Evolutionary conservation across 2,113 vertebrate genomes (phyloP), one percentile per base, ranked within the genome.

Genomic region (Colinus virginianus): DNA sequence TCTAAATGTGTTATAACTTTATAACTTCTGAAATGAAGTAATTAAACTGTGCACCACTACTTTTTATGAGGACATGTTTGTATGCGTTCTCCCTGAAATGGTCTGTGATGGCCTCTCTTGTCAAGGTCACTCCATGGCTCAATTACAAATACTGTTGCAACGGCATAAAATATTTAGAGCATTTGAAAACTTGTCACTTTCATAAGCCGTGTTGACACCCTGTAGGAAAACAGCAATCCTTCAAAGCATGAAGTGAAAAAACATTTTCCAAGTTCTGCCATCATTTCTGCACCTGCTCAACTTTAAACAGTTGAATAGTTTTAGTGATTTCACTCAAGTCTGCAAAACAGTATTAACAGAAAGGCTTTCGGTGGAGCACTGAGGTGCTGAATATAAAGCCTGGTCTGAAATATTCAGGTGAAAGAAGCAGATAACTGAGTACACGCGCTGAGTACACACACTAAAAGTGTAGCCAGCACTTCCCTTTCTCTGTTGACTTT

Each of bases 1-100:
- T 78, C 28, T 74, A 80, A 32, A 48, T 49, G 79, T 93, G 93
- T 93, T 90, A 77, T 62, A 90, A 74, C 76, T 92, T 90, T 5
- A 3, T 72, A 82, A 80, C 25, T 75, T 30, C 74, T 58, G 11
- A 88, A 80, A 95, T 76, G 75, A 88, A 67, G 18, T 69, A 90
- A 88, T 83, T 83, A 87, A 89, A 84, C 21, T 75, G 22, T 67
- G 8, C 22, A 42, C 36, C 20, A 51, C 4, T 76, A 16, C 10
- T 90, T 75, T 81, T 75, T 53, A 28, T 58, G 26, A 43, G 19
- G 15, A 55, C 6, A 30, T 6, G 4, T 77, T 67, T 75, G 26
- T n/a, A n/a, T 30, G 6, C 58, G 43, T 38, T 67, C 32, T 74
- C 14, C 43, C 32, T 85, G 75, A 78, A 64, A 80, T 34, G 9